These are phyloP conservation scores for Peromyscus eremicus DNA, from an alignment of 2,797 vertebrate genomes.

Conservation along the genomic window DNA sequence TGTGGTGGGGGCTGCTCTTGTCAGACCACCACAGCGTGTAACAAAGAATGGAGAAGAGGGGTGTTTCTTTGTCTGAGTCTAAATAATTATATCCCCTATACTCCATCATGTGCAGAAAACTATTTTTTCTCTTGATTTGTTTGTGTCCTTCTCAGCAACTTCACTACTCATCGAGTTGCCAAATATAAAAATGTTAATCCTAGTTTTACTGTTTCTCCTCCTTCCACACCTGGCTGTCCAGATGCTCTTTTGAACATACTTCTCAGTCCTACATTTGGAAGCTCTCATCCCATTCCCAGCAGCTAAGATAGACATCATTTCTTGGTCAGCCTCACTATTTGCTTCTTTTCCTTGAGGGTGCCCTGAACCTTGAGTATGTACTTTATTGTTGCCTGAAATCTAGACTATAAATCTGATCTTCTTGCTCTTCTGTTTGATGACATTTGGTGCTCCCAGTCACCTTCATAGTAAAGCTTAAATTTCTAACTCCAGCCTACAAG, in stretches of 20 bases:
- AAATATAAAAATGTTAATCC: conserved; percentile 27
- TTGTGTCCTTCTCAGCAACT: conserved; percentile 9
- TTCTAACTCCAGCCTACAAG: neutral
- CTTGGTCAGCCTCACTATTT: neutral
- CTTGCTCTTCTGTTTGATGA: conserved; percentile 33
- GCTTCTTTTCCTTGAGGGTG: neutral
- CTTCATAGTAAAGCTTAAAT: neutral
- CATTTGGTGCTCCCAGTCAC: neutral
- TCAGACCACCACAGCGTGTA: neutral
- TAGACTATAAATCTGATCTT: conserved; percentile 30
- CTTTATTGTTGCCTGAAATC: conserved; percentile 53
- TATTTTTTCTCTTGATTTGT: conserved; percentile 14
- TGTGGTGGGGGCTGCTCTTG: neutral
- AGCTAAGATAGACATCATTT: conserved; percentile 38
- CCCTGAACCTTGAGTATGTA: neutral
- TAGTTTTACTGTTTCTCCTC: neutral
- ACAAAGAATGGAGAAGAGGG: neutral
- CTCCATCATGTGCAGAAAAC: neutral
- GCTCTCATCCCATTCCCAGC: neutral
- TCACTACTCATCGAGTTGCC: neutral
- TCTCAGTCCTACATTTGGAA: conserved; percentile 22
- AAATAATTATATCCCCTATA: neutral
- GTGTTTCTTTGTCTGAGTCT: neutral
- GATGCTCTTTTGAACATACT: neutral
- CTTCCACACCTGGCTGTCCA: neutral